A percentile compares a stretch with the other conserved stretches of the same genome.
phyloP scores from a whole-genome alignment of 2,113 vertebrate genomes.

The Sander lucioperca region DNA sequence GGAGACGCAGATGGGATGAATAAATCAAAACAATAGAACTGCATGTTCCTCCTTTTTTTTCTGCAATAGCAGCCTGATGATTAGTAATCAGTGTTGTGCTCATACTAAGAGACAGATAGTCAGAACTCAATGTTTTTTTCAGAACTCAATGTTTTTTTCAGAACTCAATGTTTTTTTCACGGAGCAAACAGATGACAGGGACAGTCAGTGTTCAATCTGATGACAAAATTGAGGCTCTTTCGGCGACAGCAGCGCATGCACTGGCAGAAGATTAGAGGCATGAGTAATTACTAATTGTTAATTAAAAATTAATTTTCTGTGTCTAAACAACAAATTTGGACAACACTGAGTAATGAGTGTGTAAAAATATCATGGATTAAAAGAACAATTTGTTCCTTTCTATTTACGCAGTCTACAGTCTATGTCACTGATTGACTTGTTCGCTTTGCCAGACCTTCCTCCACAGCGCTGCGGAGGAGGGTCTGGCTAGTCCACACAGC shows the following conservation, averaged over 20 bases:
- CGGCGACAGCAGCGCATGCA: not conserved
- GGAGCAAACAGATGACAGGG: slow-evolving; percentile 66
- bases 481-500: too few species aligned
- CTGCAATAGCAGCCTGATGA: slow-evolving; percentile 60
- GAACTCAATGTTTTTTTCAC: slow-evolving; percentile 47
- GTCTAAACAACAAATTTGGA: slow-evolving; percentile 34
- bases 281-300: slow-evolving; percentile 64
- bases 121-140: slow-evolving; percentile 60
- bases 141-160: slow-evolving; percentile 47
- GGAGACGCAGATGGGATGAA: slow-evolving; percentile 43
- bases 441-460: too few species aligned
- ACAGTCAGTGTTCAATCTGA: slow-evolving; percentile 63
- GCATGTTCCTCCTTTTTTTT: slow-evolving; percentile 31
- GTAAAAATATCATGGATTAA: slow-evolving; percentile 3
- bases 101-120: slow-evolving; percentile 60
- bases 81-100: slow-evolving; percentile 74
- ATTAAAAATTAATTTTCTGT: slow-evolving; percentile 58
- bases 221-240: slow-evolving; percentile 49
- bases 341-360: slow-evolving; percentile 21
- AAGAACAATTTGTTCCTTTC: slow-evolving; percentile 23
- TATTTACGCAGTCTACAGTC: not conserved
- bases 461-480: too few species aligned
- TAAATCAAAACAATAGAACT: slow-evolving; percentile 55
- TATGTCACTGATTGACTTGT: not conserved
- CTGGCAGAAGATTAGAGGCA: slow-evolving; percentile 57